Evolutionary conservation across 2,797 vertebrate genomes (phyloP).

Genomic region (Oreonectes daqikongensis): DNA sequence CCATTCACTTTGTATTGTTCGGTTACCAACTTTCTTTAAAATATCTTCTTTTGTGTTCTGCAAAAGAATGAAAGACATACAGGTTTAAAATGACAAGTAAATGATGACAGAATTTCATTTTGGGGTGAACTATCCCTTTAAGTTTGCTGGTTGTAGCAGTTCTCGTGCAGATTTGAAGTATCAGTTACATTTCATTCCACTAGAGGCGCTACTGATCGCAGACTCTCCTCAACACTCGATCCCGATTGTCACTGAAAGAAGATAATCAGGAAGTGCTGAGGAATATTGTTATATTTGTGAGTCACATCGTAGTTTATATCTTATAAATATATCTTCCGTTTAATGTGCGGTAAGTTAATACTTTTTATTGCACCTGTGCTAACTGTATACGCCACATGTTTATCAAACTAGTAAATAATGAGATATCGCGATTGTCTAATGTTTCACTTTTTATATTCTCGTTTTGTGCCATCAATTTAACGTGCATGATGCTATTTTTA

Average conservation of each 20-base stretch:
- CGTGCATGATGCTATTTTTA: background rate
- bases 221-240: background rate
- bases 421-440: background rate
- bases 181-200: background rate
- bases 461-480: background rate
- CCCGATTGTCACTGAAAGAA: slow-evolving; percentile 2
- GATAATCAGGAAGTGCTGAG: slow-evolving; percentile 47
- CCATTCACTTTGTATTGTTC: too few species aligned
- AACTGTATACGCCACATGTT: background rate
- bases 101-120: too few species aligned
- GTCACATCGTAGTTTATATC: background rate
- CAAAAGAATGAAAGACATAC: too few species aligned
- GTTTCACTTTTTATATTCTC: background rate
- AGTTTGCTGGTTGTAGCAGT: too few species aligned
- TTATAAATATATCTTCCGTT: slow-evolving; percentile 4
- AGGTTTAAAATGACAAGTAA: too few species aligned
- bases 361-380: background rate
- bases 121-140: too few species aligned
- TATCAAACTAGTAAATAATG: background rate
- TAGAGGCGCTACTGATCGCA: background rate
- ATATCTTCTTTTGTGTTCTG: too few species aligned
- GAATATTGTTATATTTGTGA: background rate
- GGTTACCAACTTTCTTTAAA: too few species aligned
- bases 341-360: slow-evolving; percentile 22
- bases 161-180: background rate